Conservation (phyloP, 2,113 vertebrate genomes). For the Corythornis madagascariensis region DNA sequence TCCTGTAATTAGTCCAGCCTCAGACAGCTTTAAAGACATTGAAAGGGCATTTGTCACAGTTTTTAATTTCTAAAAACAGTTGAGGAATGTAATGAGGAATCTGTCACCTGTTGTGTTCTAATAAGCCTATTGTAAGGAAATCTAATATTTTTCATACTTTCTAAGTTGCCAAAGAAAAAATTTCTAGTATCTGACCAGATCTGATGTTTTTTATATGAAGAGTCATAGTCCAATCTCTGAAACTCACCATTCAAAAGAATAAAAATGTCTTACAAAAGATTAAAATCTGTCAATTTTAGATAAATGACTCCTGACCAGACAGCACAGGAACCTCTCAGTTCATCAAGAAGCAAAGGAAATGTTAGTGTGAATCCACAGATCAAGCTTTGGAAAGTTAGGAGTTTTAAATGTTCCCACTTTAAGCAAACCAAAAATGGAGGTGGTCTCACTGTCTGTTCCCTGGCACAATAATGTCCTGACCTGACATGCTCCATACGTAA, state of each 20-base stretch:
- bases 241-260: not conserved
- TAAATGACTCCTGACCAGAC: not conserved
- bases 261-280: not conserved
- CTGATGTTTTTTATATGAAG: not conserved
- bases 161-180: not conserved
- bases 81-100: not conserved
- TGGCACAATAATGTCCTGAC: not conserved
- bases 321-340: not conserved
- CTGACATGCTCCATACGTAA: not conserved
- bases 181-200: rapidly evolving
- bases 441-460: not conserved
- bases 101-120: not conserved
- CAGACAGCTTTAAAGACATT: not conserved
- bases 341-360: not conserved
- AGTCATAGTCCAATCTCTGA: not conserved
- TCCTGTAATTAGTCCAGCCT: not conserved
- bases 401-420: not conserved
- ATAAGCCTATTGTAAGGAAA: not conserved
- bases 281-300: not conserved
- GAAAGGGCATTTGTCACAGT: not conserved
- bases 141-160: not conserved
- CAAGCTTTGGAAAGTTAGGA: not conserved
- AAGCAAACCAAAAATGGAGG: not conserved
- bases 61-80: not conserved
- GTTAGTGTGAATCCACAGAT: not conserved